Conservation (phyloP, 2,797 vertebrate genomes). For the Siniperca scherzeri region DNA sequence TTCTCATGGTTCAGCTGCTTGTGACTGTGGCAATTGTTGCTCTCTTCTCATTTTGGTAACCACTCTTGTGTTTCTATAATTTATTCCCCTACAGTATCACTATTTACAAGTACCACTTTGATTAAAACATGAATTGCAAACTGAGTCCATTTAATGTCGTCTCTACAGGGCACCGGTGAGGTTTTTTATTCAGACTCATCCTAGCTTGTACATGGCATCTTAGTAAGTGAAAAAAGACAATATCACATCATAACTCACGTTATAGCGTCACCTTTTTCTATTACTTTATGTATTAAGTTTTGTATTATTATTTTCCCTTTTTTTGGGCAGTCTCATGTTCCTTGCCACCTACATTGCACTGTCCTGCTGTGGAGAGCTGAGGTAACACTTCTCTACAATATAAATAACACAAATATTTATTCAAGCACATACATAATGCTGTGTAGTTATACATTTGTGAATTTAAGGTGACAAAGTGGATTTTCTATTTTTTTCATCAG, state of each 20-base stretch:
- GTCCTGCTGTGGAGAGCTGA: constrained; percentile 92
- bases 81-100: neutral
- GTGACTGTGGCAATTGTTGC: constrained; percentile 89
- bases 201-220: constrained; percentile 92
- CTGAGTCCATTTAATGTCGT: neutral
- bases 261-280: neutral
- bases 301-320: neutral
- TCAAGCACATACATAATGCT: neutral
- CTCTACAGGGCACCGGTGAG: constrained; percentile 88
- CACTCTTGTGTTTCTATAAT: neutral
- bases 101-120: neutral
- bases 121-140: neutral
- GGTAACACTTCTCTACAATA: constrained; percentile 78
- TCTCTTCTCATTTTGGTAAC: constrained; percentile 95
- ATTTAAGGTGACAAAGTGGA: neutral
- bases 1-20: constrained; percentile 92
- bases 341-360: constrained; percentile 92
- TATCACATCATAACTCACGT: neutral
- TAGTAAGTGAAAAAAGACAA: constrained; percentile 88
- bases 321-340: constrained; percentile 88
- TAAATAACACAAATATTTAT: neutral
- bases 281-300: neutral
- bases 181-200: constrained; percentile 92
- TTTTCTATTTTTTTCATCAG: constrained; percentile 76
- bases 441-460: neutral